Evolutionary conservation across 2,888 invertebrate species (phyloP), one percentile per base, ranked within the genome.

Genomic region (Orthosia gracilis): DNA sequence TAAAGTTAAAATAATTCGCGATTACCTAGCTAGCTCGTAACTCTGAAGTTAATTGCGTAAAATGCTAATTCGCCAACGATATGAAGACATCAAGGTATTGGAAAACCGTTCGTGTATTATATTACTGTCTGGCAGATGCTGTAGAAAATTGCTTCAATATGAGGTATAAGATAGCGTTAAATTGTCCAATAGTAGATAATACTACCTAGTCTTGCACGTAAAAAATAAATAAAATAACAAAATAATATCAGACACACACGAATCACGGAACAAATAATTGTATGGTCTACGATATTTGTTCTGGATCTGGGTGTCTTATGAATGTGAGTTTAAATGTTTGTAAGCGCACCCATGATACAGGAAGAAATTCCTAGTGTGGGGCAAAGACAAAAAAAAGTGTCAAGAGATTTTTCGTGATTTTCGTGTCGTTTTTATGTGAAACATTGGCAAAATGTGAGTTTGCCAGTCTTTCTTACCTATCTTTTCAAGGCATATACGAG

Each of bases 101-200:
- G 85, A 76, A 89, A 90, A 87, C 83, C 82, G 78, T 87, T 87
- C 88, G 80, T 81, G 90, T 90, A 88, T 88, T 86, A 89, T 90
- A 91, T 92, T 89, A 88, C 85, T 66, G 61, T 73, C 72, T 82
- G 65, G 64, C 71, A 75, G 73, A 65, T 78, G 72, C 74, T 80
- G 80, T 77, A 23, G 83, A 78, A 82, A 86, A 89, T 86, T 49
- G 49, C 58, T n/a, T 58, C 0, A n/a, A 47, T 85, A 63, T 57
- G 23, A 31, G 5, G 13, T 49, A 50, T 26, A 50, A 50, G 1
- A n/a, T 50, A 9, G 11, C 21, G 15, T 40, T 0, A 45, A 45
- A 50, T 3, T 3, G 15, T 50, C 26, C 0, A 4, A 15, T 18
- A 17, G 4, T 23, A n/a, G n/a, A n/a, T n/a, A 4, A 31, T 47